Conservation (phyloP, 2,797 vertebrate species). For the Lemur catta region DNA sequence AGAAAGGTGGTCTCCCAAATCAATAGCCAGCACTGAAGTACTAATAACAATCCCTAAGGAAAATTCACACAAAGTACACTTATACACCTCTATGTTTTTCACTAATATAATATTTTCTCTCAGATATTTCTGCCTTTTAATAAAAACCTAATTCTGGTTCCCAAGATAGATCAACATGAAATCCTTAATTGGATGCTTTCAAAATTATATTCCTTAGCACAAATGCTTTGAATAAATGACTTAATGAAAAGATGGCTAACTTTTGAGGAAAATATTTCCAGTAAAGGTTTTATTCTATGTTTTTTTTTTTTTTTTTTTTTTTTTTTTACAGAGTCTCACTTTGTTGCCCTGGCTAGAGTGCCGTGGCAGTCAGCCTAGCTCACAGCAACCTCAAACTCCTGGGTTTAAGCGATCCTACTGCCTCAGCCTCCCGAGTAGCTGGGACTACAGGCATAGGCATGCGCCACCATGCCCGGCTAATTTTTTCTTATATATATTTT, state of each 20-base stretch:
- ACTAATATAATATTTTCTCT: neutral
- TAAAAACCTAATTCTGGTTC: constrained; percentile 28
- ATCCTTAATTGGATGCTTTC: constrained; percentile 60
- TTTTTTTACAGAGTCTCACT: no score
- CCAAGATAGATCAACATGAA: neutral
- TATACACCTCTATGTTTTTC: accelerated
- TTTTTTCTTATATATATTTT: no score
- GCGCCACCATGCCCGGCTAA: no score
- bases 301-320: neutral
- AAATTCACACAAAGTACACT: neutral
- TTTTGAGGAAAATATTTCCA: constrained; percentile 35
- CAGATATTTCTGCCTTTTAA: neutral
- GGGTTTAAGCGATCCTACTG: no score
- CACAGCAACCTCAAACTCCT: no score
- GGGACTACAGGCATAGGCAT: no score
- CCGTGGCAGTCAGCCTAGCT: no score
- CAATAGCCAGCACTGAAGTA: neutral
- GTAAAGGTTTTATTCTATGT: constrained; percentile 45
- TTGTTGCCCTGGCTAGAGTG: no score
- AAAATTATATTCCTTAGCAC: constrained; percentile 68
- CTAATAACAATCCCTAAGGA: neutral
- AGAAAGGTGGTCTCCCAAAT: neutral
- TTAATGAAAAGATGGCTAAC: constrained; percentile 64
- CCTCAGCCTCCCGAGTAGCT: no score
- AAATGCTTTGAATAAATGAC: constrained; percentile 69